Base-by-base conservation (phyloP, 2,797 vertebrate genomes). In the Schizothorax lantsangensis region DNA sequence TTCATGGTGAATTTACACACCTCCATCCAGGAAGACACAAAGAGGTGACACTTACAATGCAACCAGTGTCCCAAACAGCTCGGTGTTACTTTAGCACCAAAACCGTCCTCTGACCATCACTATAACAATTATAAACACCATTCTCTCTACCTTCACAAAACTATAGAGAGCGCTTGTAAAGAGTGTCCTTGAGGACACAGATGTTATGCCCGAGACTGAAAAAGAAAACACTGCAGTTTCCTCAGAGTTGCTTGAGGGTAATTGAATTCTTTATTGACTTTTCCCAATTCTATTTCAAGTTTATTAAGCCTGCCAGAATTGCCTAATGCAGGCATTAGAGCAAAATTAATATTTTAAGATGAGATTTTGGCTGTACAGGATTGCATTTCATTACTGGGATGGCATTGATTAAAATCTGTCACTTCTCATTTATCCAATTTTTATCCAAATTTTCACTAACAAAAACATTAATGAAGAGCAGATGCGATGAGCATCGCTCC, bases 201-300 rank as follows among this genome's bases (percentile, higher is more conserved):
- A 92, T 91, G 71, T 84, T 79, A 85, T 85, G 87, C 59, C 57
- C 45, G 38, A 64, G 81, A 88, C 80, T 86, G 83, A 73, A 82
- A 88, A 85, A 79, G 84, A 89, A 88, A 91, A 86, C 86, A 49
- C 87, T 87, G 57, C 91, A 91, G 91, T 93, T 91, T 91, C 89
- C 89, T 90, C 88, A 83, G 88, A 92, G 92, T 91, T 92, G 90
- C 94, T 93, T 92, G 90, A 93, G 91, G 90, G 93, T 94, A 95
- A 95, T 94, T 93, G 90, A 95, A 94, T 94, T 94, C 93, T 89
- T 94, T 95, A 95, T 96, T 95, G 95, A 95, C 94, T 95, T 95
- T 95, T 90, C 92, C 93, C 92, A 92, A 91, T 95, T 94, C 93
- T 92, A 94, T 95, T 94, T 94, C 91, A 92, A 92, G 92, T 94